Conservation (phyloP, 2,113 vertebrate genomes). For the Xenotilapia caudafasciata region DNA sequence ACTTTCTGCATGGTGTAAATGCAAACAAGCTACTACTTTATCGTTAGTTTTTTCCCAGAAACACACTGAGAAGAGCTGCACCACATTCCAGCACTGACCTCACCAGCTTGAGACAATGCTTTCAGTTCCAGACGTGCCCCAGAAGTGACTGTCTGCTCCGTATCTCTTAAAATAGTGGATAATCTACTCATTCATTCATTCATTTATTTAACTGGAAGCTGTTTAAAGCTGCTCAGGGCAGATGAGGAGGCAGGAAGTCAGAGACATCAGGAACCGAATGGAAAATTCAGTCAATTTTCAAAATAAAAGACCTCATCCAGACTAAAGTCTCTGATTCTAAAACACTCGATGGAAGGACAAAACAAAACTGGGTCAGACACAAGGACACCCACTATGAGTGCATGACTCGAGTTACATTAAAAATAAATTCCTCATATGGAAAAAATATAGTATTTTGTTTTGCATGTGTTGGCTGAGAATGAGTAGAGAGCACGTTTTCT, state of each 20-base stretch:
- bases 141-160: background rate
- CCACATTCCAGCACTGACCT: background rate
- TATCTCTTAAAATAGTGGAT: background rate
- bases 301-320: background rate
- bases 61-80: background rate
- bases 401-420: background rate
- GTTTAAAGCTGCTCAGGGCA: background rate
- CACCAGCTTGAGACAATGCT: background rate
- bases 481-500: fast-evolving
- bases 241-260: background rate
- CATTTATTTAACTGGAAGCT: background rate
- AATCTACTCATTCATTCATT: background rate
- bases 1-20: background rate
- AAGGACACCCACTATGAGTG: background rate
- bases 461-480: background rate
- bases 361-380: fast-evolving
- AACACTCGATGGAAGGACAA: background rate
- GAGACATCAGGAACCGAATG: background rate
- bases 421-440: background rate
- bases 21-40: background rate
- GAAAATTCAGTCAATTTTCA: background rate
- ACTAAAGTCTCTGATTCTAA: background rate
- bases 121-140: background rate
- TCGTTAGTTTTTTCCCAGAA: background rate
- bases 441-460: background rate